Evolutionary conservation across 2,113 vertebrate genomes (phyloP), one percentile per base, ranked within the genome.

Genomic region (Anguilla rostrata): DNA sequence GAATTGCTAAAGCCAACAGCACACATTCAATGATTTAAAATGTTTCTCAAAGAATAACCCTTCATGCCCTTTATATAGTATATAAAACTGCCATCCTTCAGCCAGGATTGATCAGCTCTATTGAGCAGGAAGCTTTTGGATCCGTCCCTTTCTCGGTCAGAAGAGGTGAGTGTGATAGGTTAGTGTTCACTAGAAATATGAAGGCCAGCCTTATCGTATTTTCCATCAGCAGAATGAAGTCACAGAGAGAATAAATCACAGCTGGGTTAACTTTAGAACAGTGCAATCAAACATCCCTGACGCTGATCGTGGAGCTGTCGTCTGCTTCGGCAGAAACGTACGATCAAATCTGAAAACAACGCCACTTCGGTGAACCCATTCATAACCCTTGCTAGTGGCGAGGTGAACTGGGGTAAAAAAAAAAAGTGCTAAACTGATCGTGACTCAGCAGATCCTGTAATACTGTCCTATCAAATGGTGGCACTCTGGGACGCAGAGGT

Each of bases 221-320:
- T 75, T 75, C 34, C 71, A 75, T 75, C 71, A 75, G 71, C 71
- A 75, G 26, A 34, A n/a, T 75, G 71, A 75, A 75, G 71, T 75
- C 71, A 75, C 71, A 75, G 71, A 75, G 71, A 34, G 71, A n/a
- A 75, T 75, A 75, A 75, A 75, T 75, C 71, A 75, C 20, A 75
- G n/a, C 71, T 75, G 26, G 26, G 22, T 75, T 75, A 75, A 75
- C 71, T 12, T 6, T 34, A 26, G 60, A 66, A 20, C 71, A 34
- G n/a, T 14, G 26, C 71, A 6, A 75, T 75, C 71, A 75, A 75
- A 75, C 71, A 75, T 34, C 71, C 71, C 71, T 34, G 71, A 75
- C 5, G 71, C 71, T 75, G 71, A 34, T 75, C 26, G 71, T 75
- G 71, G 71, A 34, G 71, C 71, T 75, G 71, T 75, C 71, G 26